Base-by-base conservation (phyloP, 1,140 invertebrate genomes). In the Artemia franciscana region DNA sequence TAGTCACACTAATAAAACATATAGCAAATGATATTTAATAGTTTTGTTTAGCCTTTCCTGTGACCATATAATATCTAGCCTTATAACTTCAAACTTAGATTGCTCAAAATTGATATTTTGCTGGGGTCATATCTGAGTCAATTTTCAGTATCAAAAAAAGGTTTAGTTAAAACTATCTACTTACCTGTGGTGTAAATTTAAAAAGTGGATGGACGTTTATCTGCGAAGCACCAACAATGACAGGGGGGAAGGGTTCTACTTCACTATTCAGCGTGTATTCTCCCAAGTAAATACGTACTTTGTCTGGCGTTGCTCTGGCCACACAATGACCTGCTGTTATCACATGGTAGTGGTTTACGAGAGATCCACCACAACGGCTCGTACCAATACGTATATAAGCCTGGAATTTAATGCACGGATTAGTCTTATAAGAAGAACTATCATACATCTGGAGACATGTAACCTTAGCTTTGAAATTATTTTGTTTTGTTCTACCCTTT, bases 241-340 rank as follows among this genome's bases (percentile, higher is more conserved):
- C 89, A 1, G 88, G 88, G 0, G 87, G 88, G 57, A 92, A 71
- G 0, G 87, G 85, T 73, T 94, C 91, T 1, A 85, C 82, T 0
- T 89, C 87, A 0, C 88, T 91, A 74, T 93, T 92, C 65, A 94
- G 88, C 28, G 92, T 86, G 71, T 93, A 93, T 73, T 94, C 90
- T 4, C 90, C 90, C 5, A 94, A 77, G 0, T 88, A 93, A 23
- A 93, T 88, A 65, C 89, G 85, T 0, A 94, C 87, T 76, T 91
- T 88, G 63, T 84, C 78, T 2, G 89, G 85, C 60, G 86, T 83
- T 18, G 88, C 87, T 66, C 88, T 81, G 25, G 88, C 88, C 39
- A 96, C 92, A 73, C 92, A 97, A 73, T 97, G 93, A 3, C 92
- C 92, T 12, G 93, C 92, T 26, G 90, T 95, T 25, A 96, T 88